Base-by-base conservation (phyloP, 2,888 invertebrate species). In the Bedellia somnulentella region DNA sequence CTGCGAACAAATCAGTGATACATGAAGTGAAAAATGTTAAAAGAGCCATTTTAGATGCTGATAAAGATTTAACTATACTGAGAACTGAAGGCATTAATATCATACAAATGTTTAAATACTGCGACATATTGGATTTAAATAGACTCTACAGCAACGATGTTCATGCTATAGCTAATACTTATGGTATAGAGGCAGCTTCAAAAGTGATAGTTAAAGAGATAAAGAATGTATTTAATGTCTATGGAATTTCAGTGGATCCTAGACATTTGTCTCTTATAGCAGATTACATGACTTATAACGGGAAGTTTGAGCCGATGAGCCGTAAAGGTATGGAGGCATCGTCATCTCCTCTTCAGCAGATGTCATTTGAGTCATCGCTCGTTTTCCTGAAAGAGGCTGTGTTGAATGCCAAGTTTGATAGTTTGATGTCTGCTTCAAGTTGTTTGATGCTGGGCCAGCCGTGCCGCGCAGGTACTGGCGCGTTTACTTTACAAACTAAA, bases 261-360 rank as follows among this genome's bases (percentile, higher is more conserved):
- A 80, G 98, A 14, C 99, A 99, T 80, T 79, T 99, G 47, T 83
- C 86, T 0, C 71, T 99, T 4, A 83, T 98, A 30, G 92, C 98
- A 0, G 98, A 99, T 68, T 98, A 97, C 56, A 98, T 99, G 98
- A 99, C 97, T 0, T 93, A 85, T 45, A 89, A 90, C 47, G 99
- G 99, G 0, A 73, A 79, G 1, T 95, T 90, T 51, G 86, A 87
- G 47, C 90, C 98, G 0, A 83, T 98, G 61, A 98, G 90, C 55
- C 80, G 99, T 14, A 84, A 82, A 44, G 93, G 95, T 5, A 93
- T 99, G 85, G 87, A 88, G 43, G 82, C 85, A 28, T 89, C 87
- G n/a, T 80, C 93, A 0, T 98, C 98, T 1, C 94, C 97, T 0
- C 62, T 99, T 11, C 99, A 98, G 57, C 95, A 97, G 66, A 98